phyloP scores from a whole-genome alignment of 1,140 invertebrate species.

The Ctenoplectra terminalis region DNA sequence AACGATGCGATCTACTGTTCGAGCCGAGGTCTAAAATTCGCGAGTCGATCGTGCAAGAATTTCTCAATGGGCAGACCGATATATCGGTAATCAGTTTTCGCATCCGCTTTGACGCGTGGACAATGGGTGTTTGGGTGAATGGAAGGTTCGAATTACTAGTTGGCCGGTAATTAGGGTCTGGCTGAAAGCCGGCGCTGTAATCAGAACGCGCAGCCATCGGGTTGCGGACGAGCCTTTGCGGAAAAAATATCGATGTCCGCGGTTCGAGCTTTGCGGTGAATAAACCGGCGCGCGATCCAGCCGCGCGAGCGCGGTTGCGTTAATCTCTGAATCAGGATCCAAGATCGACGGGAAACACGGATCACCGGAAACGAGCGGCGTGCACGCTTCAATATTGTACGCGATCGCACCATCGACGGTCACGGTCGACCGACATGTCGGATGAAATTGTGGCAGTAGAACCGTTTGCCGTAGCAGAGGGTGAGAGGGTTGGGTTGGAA shows the following conservation, averaged over 20 bases:
- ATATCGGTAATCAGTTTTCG: constrained; percentile 53
- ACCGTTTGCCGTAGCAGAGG: background rate
- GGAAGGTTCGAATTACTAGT: constrained; percentile 53
- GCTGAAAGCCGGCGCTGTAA: constrained; percentile 49
- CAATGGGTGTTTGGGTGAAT: constrained; percentile 45
- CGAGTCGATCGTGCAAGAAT: constrained; percentile 17
- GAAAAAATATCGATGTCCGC: constrained; percentile 9
- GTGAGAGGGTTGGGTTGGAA: no score
- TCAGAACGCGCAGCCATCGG: constrained; percentile 46
- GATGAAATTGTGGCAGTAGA: background rate
- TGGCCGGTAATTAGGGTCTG: constrained; percentile 53
- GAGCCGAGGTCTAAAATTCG: constrained; percentile 15
- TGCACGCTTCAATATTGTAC: background rate
- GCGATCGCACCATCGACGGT: background rate
- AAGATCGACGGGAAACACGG: constrained; percentile 3
- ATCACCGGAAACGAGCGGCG: background rate
- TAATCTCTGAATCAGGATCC: constrained; percentile 25
- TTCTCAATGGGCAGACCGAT: constrained; percentile 1
- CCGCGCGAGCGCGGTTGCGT: background rate
- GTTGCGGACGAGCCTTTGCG: constrained; percentile 19
- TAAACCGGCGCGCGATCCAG: constrained; percentile 14
- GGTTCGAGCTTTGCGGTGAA: constrained; percentile 1
- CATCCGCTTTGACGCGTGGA: constrained; percentile 48
- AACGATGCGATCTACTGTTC: background rate
- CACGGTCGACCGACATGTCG: background rate